Evolutionary conservation across 2,888 invertebrate species (phyloP).

Genomic region (Aricia artaxerxes): DNA sequence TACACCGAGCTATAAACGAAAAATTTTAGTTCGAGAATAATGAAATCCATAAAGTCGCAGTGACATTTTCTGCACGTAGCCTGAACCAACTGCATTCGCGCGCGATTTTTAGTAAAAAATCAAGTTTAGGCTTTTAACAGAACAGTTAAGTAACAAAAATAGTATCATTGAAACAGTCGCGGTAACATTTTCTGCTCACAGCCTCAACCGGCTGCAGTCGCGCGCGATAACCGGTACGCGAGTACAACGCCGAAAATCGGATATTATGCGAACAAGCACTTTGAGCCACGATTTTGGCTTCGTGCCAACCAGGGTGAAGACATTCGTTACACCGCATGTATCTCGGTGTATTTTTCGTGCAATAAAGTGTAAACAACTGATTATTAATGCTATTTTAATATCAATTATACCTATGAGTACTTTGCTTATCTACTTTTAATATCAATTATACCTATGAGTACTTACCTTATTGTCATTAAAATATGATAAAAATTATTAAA

Average conservation of each 20-base stretch:
- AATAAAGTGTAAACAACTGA: neutral
- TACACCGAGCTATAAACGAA: neutral
- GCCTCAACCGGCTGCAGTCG: constrained; percentile 16
- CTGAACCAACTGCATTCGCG: neutral
- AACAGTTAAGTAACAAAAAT: neutral
- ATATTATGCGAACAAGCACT: constrained; percentile 44
- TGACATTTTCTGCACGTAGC: neutral
- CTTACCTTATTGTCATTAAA: too few relatives aligned
- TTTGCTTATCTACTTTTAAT: too few relatives aligned
- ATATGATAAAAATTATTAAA: too few relatives aligned
- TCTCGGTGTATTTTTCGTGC: constrained; percentile 20
- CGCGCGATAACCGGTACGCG: constrained; percentile 29
- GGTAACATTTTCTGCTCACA: neutral
- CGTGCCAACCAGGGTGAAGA: constrained; percentile 40
- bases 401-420: too few relatives aligned
- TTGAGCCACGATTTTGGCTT: constrained; percentile 45
- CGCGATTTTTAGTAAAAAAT: too few relatives aligned
- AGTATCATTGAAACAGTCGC: neutral
- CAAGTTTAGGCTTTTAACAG: too few relatives aligned
- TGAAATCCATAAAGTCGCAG: neutral
- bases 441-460: too few relatives aligned
- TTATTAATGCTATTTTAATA: neutral
- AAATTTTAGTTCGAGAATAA: neutral
- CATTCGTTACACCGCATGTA: constrained; percentile 39
- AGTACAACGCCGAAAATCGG: constrained; percentile 46